Evolutionary conservation across 2,888 invertebrate genomes (phyloP), one percentile per base, ranked within the genome.

Genomic region (Lasioglossum lativentre): DNA sequence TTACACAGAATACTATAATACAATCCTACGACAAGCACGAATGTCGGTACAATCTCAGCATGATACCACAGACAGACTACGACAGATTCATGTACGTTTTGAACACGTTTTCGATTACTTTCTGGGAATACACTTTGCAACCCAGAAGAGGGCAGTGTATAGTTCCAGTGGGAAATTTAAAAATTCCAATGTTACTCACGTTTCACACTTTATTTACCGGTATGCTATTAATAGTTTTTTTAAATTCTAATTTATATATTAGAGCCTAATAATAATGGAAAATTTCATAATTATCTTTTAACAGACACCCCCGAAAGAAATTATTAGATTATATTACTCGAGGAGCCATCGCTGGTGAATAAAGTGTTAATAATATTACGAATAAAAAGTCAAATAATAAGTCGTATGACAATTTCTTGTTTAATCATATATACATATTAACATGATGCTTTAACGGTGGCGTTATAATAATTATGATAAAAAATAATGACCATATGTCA

Each of bases 371-470:
- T 71, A 52, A 27, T 45, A 5, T 73, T 34, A 19, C 3, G 14
- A 34, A 74, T 40, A 19, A 78, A 40, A 56, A 34, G 16, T 42
- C 56, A 14, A 40, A 76, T 59, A 30, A 45, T 14, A 56, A n/a
- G 12, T 82, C 19, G 47, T 70, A 82, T 74, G 74, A 78, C 59
- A 78, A 84, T 78, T 52, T 78, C 30, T 74, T 66, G 56, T 84
- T 86, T 84, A 80, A 70, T 85, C 80, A 85, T 82, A 77, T 86
- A 83, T 90, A 93, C 89, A 91, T 93, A 93, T 93, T 91, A 92
- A 92, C 90, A 91, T 78, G 82, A 91, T 90, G 85, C 86, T 90
- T 78, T 78, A 90, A 89, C 86, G 80, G 85, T 80, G 72, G 83
- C 75, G 30, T 40, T 85, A 82, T 85, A 75, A 87, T 76, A 40